These are phyloP conservation scores for Limnothrissa miodon DNA, from an alignment of 2,113 vertebrate genomes.

Conservation along the genomic window DNA sequence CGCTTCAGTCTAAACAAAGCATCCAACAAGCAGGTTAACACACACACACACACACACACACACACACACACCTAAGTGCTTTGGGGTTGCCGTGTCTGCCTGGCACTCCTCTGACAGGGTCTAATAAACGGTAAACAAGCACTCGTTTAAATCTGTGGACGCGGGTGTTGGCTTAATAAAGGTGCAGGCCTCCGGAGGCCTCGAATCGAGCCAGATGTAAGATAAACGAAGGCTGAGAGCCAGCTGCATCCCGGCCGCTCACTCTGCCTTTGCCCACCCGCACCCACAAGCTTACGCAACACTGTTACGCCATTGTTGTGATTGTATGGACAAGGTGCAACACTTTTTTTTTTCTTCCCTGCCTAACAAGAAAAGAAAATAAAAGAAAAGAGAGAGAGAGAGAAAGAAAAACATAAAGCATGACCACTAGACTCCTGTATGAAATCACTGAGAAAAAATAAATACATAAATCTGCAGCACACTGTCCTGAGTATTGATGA, in stretches of 20 bases:
- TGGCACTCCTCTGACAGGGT: not conserved
- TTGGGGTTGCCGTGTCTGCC: conserved; percentile 16
- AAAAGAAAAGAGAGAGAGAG: not conserved
- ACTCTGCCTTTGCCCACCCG: conserved; percentile 1
- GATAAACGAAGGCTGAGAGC: conserved; percentile 15
- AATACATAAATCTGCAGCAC: no score
- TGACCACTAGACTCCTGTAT: not conserved
- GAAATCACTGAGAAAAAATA: not conserved
- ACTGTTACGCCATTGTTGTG: not conserved
- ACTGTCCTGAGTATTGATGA: no score
- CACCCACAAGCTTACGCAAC: conserved; percentile 22
- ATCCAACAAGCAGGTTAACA: conserved; percentile 6
- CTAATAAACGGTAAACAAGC: conserved; percentile 49
- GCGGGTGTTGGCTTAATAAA: conserved; percentile 36
- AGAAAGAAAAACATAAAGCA: not conserved
- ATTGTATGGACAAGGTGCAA: not conserved
- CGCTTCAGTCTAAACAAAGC: not conserved
- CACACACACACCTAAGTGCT: conserved; percentile 27
- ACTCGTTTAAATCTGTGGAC: conserved; percentile 31
- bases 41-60: no score
- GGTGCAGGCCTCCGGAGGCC: conserved; percentile 15
- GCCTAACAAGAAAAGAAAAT: not conserved
- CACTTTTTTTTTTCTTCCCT: not conserved
- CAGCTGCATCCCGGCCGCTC: conserved; percentile 1
- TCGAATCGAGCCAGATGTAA: conserved; percentile 38